These are phyloP conservation scores for Agelaius tricolor DNA, from an alignment of 2,113 vertebrate genomes.

Conservation along the genomic window DNA sequence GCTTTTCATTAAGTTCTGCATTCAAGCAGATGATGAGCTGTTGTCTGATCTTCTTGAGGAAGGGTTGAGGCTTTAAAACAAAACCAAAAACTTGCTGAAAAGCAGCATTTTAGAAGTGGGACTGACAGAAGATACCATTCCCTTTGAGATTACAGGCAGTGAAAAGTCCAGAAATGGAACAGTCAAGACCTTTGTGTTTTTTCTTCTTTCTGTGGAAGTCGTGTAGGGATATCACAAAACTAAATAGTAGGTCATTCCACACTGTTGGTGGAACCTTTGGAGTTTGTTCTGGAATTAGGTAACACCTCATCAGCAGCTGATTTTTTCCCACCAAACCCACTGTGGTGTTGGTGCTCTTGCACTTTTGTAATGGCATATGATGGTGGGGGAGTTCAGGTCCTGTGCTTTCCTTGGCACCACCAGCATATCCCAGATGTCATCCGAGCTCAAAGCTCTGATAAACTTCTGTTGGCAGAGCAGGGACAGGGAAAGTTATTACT, in stretches of 20 bases:
- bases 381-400: background rate
- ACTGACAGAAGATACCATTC: background rate
- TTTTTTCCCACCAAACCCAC: background rate
- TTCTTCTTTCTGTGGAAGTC: background rate
- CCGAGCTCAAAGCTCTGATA: background rate
- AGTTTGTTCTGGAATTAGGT: background rate
- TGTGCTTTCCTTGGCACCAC: background rate
- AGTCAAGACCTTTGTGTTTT: background rate
- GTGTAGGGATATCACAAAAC: too few relatives aligned
- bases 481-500: background rate
- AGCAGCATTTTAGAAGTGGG: background rate
- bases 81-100: background rate
- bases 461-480: background rate
- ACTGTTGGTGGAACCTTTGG: background rate
- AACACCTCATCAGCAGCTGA: background rate
- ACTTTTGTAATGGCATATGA: background rate
- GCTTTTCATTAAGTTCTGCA: background rate
- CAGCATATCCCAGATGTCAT: background rate
- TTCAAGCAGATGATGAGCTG: background rate
- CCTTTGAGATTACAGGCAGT: background rate
- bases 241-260: rapidly evolving
- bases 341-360: background rate
- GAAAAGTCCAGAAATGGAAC: background rate
- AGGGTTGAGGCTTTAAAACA: background rate
- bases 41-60: background rate